A percentile compares a stretch with the other conserved stretches of the same genome.
phyloP scores from a whole-genome alignment of 1,140 invertebrate species.

The Spodoptera frugiperda region DNA sequence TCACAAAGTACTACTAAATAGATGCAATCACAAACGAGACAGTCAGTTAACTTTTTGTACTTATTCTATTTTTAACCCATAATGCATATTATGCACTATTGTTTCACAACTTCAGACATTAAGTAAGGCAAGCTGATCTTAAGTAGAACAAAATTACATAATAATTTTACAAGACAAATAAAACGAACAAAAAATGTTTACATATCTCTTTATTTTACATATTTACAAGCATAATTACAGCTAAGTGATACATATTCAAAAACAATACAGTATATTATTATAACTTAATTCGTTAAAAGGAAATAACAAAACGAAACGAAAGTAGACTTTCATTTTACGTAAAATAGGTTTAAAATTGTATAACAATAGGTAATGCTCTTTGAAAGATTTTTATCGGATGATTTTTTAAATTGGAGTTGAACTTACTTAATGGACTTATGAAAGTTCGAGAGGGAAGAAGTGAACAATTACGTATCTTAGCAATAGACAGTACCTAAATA shows the following conservation, averaged over 20 bases:
- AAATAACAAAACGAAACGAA: constrained; percentile 43
- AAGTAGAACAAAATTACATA: constrained; percentile 1
- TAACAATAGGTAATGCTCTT: constrained; percentile 29
- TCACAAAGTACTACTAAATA: too few relatives aligned
- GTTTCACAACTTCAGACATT: constrained; percentile 7
- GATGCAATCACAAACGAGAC: too few relatives aligned
- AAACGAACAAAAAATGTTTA: constrained; percentile 14
- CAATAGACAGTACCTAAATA: constrained; percentile 16
- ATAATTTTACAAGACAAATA: background rate
- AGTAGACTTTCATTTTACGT: constrained; percentile 34
- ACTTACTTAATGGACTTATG: constrained; percentile 17
- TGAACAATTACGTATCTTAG: constrained; percentile 39
- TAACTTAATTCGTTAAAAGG: constrained; percentile 32
- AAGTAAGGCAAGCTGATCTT: background rate
- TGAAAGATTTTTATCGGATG: background rate
- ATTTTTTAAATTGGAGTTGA: constrained; percentile 11
- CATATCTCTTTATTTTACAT: constrained; percentile 45
- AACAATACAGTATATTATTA: constrained; percentile 8
- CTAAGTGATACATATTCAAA: constrained; percentile 45
- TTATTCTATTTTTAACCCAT: constrained; percentile 3
- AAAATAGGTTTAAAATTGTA: constrained; percentile 37
- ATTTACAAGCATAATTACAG: constrained; percentile 49
- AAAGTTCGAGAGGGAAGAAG: constrained; percentile 8
- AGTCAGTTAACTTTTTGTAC: background rate
- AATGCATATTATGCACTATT: constrained; percentile 13